Conservation (phyloP, 2,888 invertebrate species). For the Megaustenia siamemsis region DNA sequence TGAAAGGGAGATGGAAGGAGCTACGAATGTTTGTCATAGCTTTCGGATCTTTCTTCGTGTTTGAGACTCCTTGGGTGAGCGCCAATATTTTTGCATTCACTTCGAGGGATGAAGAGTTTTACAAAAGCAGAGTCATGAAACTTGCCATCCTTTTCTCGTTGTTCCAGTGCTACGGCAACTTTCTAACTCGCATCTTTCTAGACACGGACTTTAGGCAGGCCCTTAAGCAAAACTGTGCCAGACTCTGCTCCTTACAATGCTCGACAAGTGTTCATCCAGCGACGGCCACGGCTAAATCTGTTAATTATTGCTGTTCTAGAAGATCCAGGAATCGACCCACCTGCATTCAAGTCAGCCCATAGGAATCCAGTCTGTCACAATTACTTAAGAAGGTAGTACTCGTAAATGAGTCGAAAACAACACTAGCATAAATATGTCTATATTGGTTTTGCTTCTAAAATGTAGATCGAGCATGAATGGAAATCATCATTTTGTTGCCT, state of each 20-base stretch:
- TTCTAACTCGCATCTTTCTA: neutral
- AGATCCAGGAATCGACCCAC: too few species aligned
- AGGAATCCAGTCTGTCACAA: too few species aligned
- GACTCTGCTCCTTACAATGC: neutral
- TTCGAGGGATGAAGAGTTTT: neutral
- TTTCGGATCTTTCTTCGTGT: neutral
- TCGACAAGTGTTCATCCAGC: neutral
- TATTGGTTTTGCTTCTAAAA: too few species aligned
- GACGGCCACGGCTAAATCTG: too few species aligned
- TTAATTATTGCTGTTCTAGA: too few species aligned
- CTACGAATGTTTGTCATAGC: conserved; percentile 1
- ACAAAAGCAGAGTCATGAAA: neutral
- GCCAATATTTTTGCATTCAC: neutral
- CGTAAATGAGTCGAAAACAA: too few species aligned
- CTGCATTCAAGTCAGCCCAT: too few species aligned
- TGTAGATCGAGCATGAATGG: too few species aligned
- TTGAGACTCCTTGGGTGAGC: neutral
- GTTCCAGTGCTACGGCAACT: conserved; percentile 6
- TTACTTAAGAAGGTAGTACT: too few species aligned
- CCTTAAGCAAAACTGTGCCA: neutral
- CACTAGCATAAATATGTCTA: too few species aligned
- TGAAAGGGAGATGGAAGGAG: neutral
- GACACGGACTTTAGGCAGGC: neutral
- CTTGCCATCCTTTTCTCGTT: neutral
- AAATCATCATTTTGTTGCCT: too few species aligned